Percentiles rank a stretch among this genome's conserved stretches.
phyloP scores from a whole-genome alignment of 2,113 vertebrate species.

The Sylvia atricapilla region DNA sequence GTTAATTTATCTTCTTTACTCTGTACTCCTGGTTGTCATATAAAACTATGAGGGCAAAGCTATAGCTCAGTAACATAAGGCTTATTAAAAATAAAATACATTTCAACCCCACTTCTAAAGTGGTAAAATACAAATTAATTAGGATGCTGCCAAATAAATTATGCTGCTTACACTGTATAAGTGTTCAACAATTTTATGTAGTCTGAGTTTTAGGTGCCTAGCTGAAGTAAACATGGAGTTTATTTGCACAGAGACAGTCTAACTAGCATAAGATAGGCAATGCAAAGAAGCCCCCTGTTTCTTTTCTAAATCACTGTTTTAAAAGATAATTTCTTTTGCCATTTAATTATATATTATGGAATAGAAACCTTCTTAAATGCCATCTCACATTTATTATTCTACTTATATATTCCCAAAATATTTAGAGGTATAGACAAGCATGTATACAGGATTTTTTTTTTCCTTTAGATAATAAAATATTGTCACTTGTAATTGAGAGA shows the following conservation, averaged over 20 bases:
- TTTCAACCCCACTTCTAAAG: neutral
- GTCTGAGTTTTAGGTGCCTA: neutral
- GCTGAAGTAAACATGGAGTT: neutral
- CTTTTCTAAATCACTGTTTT: neutral
- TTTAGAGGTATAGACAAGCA: neutral
- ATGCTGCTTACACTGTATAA: neutral
- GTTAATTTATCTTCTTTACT: slow-evolving; percentile 2
- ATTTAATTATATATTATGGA: neutral
- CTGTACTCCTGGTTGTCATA: neutral
- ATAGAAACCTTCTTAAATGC: neutral
- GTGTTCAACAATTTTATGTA: neutral
- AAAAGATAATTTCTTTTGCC: neutral
- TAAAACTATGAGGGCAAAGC: neutral
- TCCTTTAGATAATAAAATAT: neutral
- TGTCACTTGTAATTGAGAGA: neutral
- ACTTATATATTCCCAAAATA: neutral
- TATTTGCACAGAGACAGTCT: neutral
- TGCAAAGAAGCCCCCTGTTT: neutral
- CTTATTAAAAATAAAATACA: slow-evolving; percentile 30
- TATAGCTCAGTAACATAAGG: neutral
- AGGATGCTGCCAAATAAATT: neutral
- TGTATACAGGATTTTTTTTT: neutral
- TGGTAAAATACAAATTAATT: neutral
- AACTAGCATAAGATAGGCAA: neutral
- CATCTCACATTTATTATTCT: neutral